These are phyloP conservation scores for Eilema sororculum DNA, from an alignment of 2,888 invertebrate genomes.

Conservation along the genomic window DNA sequence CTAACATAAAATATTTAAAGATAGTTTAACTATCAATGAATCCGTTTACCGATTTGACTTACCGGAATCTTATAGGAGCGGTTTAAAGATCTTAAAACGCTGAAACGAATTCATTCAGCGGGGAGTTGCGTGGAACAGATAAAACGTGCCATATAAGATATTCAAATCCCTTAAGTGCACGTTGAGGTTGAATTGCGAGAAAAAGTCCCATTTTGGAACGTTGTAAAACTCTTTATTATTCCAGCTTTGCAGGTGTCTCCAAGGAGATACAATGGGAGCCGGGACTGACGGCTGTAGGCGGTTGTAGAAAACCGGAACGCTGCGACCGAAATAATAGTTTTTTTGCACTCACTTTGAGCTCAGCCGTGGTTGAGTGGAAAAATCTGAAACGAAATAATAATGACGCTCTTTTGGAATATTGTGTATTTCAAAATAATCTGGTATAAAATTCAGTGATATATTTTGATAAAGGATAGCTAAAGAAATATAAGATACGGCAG, in stretches of 20 bases:
- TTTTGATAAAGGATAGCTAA: background rate
- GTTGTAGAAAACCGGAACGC: slow-evolving; percentile 52
- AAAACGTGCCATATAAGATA: slow-evolving; percentile 84
- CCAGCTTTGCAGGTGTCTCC: slow-evolving; percentile 83
- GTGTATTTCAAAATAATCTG: background rate
- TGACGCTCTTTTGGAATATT: slow-evolving; percentile 13
- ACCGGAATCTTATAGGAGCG: slow-evolving; percentile 66
- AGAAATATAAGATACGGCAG: background rate
- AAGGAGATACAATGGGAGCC: slow-evolving; percentile 72
- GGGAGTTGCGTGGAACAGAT: slow-evolving; percentile 78
- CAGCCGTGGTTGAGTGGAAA: slow-evolving; percentile 43
- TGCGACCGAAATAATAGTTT: slow-evolving; percentile 65
- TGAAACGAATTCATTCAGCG: slow-evolving; percentile 69
- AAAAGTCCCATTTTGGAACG: slow-evolving; percentile 85
- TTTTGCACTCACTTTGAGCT: slow-evolving; percentile 48
- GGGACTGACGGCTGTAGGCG: slow-evolving; percentile 68
- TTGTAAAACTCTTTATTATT: slow-evolving; percentile 86
- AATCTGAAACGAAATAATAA: slow-evolving; percentile 33
- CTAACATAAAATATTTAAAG: slow-evolving; percentile 29
- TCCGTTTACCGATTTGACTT: slow-evolving; percentile 42
- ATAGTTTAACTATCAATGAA: slow-evolving; percentile 37
- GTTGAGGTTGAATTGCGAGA: slow-evolving; percentile 85
- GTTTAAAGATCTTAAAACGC: slow-evolving; percentile 73
- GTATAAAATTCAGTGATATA: background rate
- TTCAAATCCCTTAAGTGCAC: slow-evolving; percentile 87